Percentiles rank a stretch among this genome's conserved stretches.
These are phyloP conservation scores for Phyllotreta cruciferae DNA, from an alignment of 2,888 invertebrate genomes.

Conservation along the genomic window DNA sequence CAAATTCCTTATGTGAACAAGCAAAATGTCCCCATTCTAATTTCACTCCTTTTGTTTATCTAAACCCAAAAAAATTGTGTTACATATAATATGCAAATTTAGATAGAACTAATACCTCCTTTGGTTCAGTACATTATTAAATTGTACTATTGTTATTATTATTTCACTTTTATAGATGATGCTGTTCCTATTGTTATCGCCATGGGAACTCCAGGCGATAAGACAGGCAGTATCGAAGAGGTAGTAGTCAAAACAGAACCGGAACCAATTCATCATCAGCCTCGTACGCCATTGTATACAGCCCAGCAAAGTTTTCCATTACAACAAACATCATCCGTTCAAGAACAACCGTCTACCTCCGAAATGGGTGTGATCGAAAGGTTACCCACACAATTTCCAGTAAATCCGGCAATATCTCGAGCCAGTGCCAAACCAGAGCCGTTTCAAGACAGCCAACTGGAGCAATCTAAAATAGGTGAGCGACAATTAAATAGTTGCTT, in stretches of 20 bases:
- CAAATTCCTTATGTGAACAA: background rate
- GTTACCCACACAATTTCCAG: slow-evolving; percentile 37
- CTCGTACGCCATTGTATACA: slow-evolving; percentile 9
- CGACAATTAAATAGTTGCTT: too few relatives aligned
- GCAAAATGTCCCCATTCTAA: too few relatives aligned
- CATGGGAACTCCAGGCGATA: slow-evolving; percentile 63
- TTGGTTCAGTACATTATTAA: too few relatives aligned
- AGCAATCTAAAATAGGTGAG: slow-evolving; percentile 52
- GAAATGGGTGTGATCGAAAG: slow-evolving; percentile 46
- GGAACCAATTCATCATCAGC: slow-evolving; percentile 17
- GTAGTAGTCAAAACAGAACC: slow-evolving; percentile 46
- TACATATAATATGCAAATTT: too few relatives aligned
- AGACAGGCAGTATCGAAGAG: slow-evolving; percentile 56
- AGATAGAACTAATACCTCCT: too few relatives aligned
- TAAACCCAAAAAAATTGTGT: too few relatives aligned
- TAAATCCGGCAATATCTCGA: slow-evolving; percentile 37
- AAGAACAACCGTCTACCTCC: slow-evolving; percentile 24
- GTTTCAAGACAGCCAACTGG: slow-evolving; percentile 44
- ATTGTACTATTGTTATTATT: too few relatives aligned
- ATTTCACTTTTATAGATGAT: slow-evolving; percentile 57
- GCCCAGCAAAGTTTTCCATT: slow-evolving; percentile 5
- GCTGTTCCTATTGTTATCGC: slow-evolving; percentile 61
- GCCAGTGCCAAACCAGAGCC: slow-evolving; percentile 44
- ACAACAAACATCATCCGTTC: slow-evolving; percentile 14
- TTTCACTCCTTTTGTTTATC: too few relatives aligned